A percentile compares a stretch with the other conserved stretches of the same genome.
Conservation (phyloP, 2,113 vertebrate species). For the Anarhynchus alexandrinus region DNA sequence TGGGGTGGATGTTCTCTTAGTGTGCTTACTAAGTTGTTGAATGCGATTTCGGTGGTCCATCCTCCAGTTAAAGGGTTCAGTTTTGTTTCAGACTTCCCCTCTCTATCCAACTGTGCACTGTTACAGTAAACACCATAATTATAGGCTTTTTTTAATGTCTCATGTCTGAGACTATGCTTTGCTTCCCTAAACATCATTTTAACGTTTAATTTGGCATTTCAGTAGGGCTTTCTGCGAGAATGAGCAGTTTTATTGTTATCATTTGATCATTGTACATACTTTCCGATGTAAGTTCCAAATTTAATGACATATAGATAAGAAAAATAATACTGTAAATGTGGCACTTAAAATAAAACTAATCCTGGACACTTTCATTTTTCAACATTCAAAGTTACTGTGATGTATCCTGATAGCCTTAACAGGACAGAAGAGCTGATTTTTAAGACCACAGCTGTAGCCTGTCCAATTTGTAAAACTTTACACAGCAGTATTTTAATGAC, state of each 20-base stretch:
- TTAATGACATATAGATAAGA: background rate
- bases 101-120: accelerated
- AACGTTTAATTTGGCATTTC: background rate
- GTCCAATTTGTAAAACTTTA: background rate
- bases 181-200: background rate
- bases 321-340: background rate
- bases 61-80: background rate
- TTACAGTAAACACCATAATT: too few relatives aligned
- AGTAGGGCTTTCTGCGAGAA: background rate
- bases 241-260: background rate
- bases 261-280: background rate
- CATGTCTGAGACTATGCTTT: background rate
- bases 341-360: background rate
- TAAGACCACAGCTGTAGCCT: background rate
- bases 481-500: background rate
- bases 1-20: background rate
- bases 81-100: background rate
- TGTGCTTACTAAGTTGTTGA: background rate
- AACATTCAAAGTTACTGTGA: background rate
- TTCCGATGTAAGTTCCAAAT: background rate
- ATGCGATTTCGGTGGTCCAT: background rate
- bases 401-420: background rate
- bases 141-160: too few relatives aligned
- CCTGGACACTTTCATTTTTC: background rate
- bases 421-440: background rate